Evolutionary conservation across 2,888 invertebrate genomes (phyloP).

Genomic region (Clunio marinus): DNA sequence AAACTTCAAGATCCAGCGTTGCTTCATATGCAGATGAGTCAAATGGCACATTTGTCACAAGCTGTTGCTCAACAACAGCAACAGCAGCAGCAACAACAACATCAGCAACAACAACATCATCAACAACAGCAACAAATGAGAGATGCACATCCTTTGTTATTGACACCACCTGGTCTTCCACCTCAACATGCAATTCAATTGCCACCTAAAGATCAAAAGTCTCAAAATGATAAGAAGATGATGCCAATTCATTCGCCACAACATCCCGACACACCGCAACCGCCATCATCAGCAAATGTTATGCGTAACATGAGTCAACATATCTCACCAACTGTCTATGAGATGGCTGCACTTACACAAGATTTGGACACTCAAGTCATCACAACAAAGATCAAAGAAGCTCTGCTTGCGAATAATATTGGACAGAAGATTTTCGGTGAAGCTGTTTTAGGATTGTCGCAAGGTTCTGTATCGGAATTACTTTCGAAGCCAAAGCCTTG

Average conservation of each 20-base stretch:
- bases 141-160: slow-evolving; percentile 55
- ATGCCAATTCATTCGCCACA: slow-evolving; percentile 60
- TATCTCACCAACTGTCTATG: slow-evolving; percentile 92
- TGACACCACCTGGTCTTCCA: slow-evolving; percentile 72
- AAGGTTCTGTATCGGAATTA: slow-evolving; percentile 95
- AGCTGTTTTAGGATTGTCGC: slow-evolving; percentile 91
- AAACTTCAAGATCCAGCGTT: slow-evolving; percentile 66
- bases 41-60: slow-evolving; percentile 48
- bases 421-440: slow-evolving; percentile 99
- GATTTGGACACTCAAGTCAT: slow-evolving; percentile 95
- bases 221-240: slow-evolving; percentile 56
- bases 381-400: slow-evolving; percentile 95
- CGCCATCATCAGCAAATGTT: slow-evolving; percentile 58
- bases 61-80: slow-evolving; percentile 46
- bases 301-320: slow-evolving; percentile 75
- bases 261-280: slow-evolving; percentile 45
- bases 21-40: slow-evolving; percentile 55
- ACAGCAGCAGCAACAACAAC: slow-evolving; percentile 49
- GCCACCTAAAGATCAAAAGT: slow-evolving; percentile 61
- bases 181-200: slow-evolving; percentile 69
- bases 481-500: slow-evolving; percentile 97
- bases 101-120: slow-evolving; percentile 49
- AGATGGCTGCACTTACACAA: slow-evolving; percentile 94
- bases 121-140: slow-evolving; percentile 53
- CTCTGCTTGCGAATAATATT: slow-evolving; percentile 91